These are phyloP conservation scores for Hyposoter didymator DNA, from an alignment of 2,888 invertebrate genomes.

Conservation along the genomic window DNA sequence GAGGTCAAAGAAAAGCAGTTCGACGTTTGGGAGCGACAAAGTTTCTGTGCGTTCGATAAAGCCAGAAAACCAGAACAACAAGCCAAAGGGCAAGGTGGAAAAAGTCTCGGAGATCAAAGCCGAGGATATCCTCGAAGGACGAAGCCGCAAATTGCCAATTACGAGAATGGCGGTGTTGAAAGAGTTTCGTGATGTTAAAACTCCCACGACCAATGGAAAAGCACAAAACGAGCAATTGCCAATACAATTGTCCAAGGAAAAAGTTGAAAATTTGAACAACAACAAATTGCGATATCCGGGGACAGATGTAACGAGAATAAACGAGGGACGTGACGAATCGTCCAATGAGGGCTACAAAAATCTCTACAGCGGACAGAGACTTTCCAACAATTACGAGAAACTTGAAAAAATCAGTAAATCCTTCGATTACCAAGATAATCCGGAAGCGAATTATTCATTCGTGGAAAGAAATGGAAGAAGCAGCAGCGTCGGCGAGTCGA, in stretches of 20 bases:
- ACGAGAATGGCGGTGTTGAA: slow-evolving; percentile 39
- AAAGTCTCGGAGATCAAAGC: slow-evolving; percentile 78
- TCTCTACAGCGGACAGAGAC: slow-evolving; percentile 12
- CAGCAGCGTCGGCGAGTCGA: slow-evolving; percentile 49
- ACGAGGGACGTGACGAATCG: slow-evolving; percentile 15
- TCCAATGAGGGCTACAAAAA: slow-evolving; percentile 65
- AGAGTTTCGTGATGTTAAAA: slow-evolving; percentile 47
- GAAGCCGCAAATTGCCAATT: slow-evolving; percentile 70
- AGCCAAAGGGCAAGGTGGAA: slow-evolving; percentile 69
- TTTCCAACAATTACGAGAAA: slow-evolving; percentile 74
- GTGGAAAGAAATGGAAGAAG: slow-evolving; percentile 58
- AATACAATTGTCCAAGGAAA: slow-evolving; percentile 38
- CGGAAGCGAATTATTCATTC: slow-evolving; percentile 65
- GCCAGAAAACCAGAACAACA: slow-evolving; percentile 58
- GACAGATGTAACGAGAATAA: background rate
- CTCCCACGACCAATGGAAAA: background rate
- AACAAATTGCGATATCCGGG: slow-evolving; percentile 49
- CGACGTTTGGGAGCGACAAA: slow-evolving; percentile 83
- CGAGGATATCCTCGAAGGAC: slow-evolving; percentile 80
- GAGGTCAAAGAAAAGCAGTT: slow-evolving; percentile 90
- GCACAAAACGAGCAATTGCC: slow-evolving; percentile 14
- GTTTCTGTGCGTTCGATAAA: slow-evolving; percentile 74
- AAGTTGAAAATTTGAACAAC: slow-evolving; percentile 62
- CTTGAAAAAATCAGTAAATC: slow-evolving; percentile 64
- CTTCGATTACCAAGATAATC: slow-evolving; percentile 44